Percentiles rank a stretch among this genome's conserved stretches.
Evolutionary conservation across 2,888 invertebrate species (phyloP).

Genomic region (Meiosimyza decipiens): DNA sequence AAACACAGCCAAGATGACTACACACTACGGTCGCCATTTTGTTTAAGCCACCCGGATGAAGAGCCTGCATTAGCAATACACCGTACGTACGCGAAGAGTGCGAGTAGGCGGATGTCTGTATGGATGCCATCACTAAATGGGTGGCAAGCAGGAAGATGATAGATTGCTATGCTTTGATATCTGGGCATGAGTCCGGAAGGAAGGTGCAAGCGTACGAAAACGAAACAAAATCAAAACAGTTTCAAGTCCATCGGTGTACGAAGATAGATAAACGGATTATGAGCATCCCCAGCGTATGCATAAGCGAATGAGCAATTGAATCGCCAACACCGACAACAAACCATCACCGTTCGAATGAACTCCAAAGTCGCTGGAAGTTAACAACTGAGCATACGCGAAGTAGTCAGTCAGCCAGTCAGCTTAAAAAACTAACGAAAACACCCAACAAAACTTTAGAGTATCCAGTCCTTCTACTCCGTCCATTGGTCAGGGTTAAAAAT

Average conservation of each 20-base stretch:
- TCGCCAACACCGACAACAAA: not conserved
- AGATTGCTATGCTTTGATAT: constrained; percentile 26
- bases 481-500: constrained; percentile 5
- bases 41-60: constrained; percentile 30
- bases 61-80: not conserved
- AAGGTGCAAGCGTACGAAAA: constrained; percentile 21
- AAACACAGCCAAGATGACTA: not conserved
- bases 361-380: not conserved
- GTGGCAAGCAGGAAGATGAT: not conserved
- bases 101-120: constrained; percentile 6
- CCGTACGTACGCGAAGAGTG: not conserved
- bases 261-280: constrained; percentile 68
- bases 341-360: not conserved
- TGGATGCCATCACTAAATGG: constrained; percentile 6
- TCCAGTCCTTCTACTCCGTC: not conserved
- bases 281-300: constrained; percentile 45
- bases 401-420: not conserved
- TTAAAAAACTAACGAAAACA: constrained; percentile 14
- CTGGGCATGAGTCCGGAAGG: constrained; percentile 37
- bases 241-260: constrained; percentile 66
- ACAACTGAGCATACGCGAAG: not conserved
- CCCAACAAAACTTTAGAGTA: constrained; percentile 31
- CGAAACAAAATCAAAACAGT: constrained; percentile 48
- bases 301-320: constrained; percentile 17
- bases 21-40: constrained; percentile 42